Evolutionary conservation across 2,113 vertebrate genomes (phyloP).

Genomic region (Nipponia nippon): DNA sequence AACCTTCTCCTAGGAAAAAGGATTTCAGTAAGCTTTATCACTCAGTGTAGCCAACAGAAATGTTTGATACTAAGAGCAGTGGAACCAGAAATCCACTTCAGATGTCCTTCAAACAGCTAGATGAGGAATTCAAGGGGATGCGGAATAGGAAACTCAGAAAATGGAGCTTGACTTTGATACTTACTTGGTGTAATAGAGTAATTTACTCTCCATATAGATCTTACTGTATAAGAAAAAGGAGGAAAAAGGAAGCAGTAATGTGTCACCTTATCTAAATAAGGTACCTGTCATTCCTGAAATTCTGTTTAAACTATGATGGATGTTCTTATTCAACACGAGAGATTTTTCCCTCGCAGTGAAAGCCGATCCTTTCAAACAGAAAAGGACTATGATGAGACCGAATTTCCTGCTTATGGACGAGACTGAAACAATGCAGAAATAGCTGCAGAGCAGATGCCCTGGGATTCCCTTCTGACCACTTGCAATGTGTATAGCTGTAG

Average conservation of each 20-base stretch:
- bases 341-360: constrained; percentile 16
- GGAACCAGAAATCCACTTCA: constrained; percentile 71
- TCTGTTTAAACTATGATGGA: constrained; percentile 75
- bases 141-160: constrained; percentile 65
- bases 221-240: constrained; percentile 60
- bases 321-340: constrained; percentile 63
- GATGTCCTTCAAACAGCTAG: constrained; percentile 67
- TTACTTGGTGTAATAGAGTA: constrained; percentile 74
- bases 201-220: constrained; percentile 73
- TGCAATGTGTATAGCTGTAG: neutral
- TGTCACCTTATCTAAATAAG: constrained; percentile 79
- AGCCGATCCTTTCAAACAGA: constrained; percentile 38
- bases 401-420: constrained; percentile 12
- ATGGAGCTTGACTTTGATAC: constrained; percentile 74
- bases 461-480: neutral
- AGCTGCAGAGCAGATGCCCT: neutral
- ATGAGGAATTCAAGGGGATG: constrained; percentile 71
- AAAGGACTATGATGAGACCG: neutral
- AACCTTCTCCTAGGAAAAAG: constrained; percentile 64
- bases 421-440: constrained; percentile 4
- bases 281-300: constrained; percentile 74
- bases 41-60: constrained; percentile 62
- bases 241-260: constrained; percentile 59
- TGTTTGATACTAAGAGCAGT: constrained; percentile 44
- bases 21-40: constrained; percentile 69